Evolutionary conservation across 92 coral and sea anemone species (phyloP), one percentile per base, ranked within the genome.

Genomic region (Chrysogorgia sp.): DNA sequence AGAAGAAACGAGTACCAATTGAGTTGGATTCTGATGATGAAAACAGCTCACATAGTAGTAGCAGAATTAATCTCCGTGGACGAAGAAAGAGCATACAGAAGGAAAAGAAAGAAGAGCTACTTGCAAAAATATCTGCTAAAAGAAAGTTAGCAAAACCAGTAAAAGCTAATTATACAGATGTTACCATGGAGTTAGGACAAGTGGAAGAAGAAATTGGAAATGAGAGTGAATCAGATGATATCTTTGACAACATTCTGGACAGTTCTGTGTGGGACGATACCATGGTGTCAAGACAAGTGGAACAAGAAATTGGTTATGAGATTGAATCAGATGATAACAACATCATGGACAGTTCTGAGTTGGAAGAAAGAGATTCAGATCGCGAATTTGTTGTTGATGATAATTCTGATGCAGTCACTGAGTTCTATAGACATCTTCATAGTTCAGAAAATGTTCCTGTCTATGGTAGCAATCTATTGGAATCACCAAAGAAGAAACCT

Each of bases 281-380:
- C 25, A 1, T 56, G 62, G 28, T 12, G 14, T 20, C 24, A 28
- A 40, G 5, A 14, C 41, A 65, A 19, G 30, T 13, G 14, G 32
- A 63, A 43, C 34, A 9, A 26, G 32, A 0, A 63, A 63, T 63
- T 9, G 71, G 57, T 7, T 57, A 57, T 28, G 63, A 20, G 10
- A 59, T 53, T 24, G 90, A 83, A 71, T 79, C 60, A 28, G 76
- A 19, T n/a, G 83, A 64, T 26, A 26, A 41, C 22, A 58, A 81
- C 10, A 66, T 74, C 68, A 84, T 80, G 41, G 67, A 83, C 58
- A 64, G 75, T 33, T 86, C 86, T 15, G 90, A 90, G 57, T 69
- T 87, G 6, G 97, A 91, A 75, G 97, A 89, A 60, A 68, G 80
- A 65, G 88, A 89, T 3, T 82, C 80, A 74, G 98, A 93, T 77